phyloP scores from a whole-genome alignment of 37 sponge, comb jelly and placozoan genomes.

The Eunapius fragilis region DNA sequence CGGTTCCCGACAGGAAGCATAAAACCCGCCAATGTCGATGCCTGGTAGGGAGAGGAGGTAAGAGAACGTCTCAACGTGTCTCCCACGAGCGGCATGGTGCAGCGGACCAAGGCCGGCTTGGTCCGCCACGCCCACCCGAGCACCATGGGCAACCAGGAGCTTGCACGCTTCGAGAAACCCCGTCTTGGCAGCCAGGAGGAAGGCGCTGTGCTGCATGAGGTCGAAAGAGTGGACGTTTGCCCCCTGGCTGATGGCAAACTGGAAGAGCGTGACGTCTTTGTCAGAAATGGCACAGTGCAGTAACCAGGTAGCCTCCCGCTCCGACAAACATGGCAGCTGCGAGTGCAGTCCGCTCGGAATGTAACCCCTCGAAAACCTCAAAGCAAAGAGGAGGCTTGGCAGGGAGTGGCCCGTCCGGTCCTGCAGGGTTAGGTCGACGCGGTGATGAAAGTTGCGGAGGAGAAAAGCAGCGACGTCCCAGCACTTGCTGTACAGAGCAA shows the following conservation, averaged over 20 bases:
- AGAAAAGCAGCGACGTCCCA: conserved; percentile 30
- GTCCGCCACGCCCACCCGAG: conserved; percentile 20
- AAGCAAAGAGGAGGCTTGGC: background rate
- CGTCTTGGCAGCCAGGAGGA: conserved; percentile 41
- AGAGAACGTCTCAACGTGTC: conserved; percentile 5
- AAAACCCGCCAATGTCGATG: conserved; percentile 7
- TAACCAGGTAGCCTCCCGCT: conserved; percentile 39
- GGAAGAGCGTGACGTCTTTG: background rate
- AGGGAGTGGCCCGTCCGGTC: conserved; percentile 37
- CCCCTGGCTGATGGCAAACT: background rate
- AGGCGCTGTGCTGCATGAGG: conserved; percentile 54
- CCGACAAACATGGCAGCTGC: conserved; percentile 16
- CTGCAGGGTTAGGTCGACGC: background rate
- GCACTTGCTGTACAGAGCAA: conserved; percentile 36
- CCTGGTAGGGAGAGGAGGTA: conserved; percentile 23
- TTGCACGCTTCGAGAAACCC: conserved; percentile 16
- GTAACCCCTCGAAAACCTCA: background rate
- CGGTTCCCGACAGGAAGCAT: background rate
- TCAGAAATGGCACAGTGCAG: conserved; percentile 17
- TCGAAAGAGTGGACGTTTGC: conserved; percentile 50
- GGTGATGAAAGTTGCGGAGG: background rate
- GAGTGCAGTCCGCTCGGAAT: background rate
- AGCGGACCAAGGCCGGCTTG: conserved; percentile 31
- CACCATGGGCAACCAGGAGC: conserved; percentile 36
- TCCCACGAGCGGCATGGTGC: conserved; percentile 37